Percentiles rank a stretch among this genome's conserved stretches.
These are phyloP conservation scores for Squalus acanthias DNA, from an alignment of 2,797 vertebrate genomes.

Conservation along the genomic window DNA sequence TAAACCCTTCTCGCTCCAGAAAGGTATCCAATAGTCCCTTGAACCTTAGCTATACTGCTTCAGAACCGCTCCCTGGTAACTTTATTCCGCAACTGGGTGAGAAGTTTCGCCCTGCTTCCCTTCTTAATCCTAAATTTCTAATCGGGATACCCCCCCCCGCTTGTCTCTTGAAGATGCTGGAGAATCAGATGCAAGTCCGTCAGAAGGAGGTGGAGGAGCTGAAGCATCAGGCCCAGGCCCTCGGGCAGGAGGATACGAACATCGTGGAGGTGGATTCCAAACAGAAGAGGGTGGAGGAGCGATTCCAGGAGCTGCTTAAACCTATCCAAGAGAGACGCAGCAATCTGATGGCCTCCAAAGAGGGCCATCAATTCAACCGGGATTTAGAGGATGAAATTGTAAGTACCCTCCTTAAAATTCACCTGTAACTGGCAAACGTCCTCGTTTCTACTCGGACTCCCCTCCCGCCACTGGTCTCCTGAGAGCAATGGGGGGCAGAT, in stretches of 20 bases:
- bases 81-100: not conserved
- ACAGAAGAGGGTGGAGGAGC: slow-evolving; percentile 68
- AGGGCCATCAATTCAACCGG: slow-evolving; percentile 85
- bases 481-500: not conserved
- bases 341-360: slow-evolving; percentile 75
- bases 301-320: slow-evolving; percentile 68
- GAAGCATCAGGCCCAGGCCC: slow-evolving; percentile 74
- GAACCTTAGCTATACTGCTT: not conserved
- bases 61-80: not conserved
- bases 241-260: slow-evolving; percentile 78
- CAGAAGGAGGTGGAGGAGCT: slow-evolving; percentile 85
- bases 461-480: not conserved
- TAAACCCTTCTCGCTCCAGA: not conserved
- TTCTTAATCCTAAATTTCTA: not conserved
- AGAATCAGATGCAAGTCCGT: slow-evolving; percentile 82
- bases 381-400: slow-evolving; percentile 93
- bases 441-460: not conserved
- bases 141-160: not conserved
- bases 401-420: slow-evolving; percentile 48
- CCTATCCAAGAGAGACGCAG: slow-evolving; percentile 69
- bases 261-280: slow-evolving; percentile 75
- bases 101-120: not conserved
- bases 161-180: slow-evolving; percentile 68
- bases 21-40: not conserved
- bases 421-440: not conserved